Evolutionary conservation across 2,888 invertebrate species (phyloP).

Genomic region (Cryptocephalus moraei): DNA sequence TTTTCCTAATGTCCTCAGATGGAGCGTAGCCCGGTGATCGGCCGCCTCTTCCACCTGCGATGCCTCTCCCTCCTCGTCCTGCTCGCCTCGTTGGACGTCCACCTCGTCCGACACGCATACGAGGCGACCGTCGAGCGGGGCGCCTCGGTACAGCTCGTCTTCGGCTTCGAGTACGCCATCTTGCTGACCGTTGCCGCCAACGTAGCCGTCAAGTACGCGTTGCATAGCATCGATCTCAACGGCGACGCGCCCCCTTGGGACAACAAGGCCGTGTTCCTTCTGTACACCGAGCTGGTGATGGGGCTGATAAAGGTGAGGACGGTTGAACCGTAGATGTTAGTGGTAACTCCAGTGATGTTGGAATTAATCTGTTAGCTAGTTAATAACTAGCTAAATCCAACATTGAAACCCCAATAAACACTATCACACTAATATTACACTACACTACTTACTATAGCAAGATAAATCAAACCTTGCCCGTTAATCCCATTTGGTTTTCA

Average conservation of each 20-base stretch:
- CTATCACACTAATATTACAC: too few species aligned
- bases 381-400: too few species aligned
- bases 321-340: background rate
- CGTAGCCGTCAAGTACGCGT: slow-evolving; percentile 82
- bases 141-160: slow-evolving; percentile 95
- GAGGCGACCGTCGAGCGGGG: slow-evolving; percentile 86
- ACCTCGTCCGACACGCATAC: slow-evolving; percentile 90
- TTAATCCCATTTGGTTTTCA: too few species aligned
- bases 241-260: slow-evolving; percentile 98
- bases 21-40: slow-evolving; percentile 97
- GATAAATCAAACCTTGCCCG: too few species aligned
- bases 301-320: slow-evolving; percentile 59
- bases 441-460: too few species aligned
- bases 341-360: background rate
- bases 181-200: slow-evolving; percentile 86
- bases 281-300: slow-evolving; percentile 93
- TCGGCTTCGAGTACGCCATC: slow-evolving; percentile 99
- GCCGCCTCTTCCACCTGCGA: slow-evolving; percentile 87
- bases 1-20: slow-evolving; percentile 74
- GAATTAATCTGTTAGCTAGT: too few species aligned
- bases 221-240: slow-evolving; percentile 81
- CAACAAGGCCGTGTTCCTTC: slow-evolving; percentile 93
- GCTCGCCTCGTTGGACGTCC: slow-evolving; percentile 73
- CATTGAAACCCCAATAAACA: too few species aligned
- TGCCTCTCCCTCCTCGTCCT: slow-evolving; percentile 75